Evolutionary conservation across 2,113 vertebrate genomes (phyloP).

Genomic region (Megalops atlanticus): DNA sequence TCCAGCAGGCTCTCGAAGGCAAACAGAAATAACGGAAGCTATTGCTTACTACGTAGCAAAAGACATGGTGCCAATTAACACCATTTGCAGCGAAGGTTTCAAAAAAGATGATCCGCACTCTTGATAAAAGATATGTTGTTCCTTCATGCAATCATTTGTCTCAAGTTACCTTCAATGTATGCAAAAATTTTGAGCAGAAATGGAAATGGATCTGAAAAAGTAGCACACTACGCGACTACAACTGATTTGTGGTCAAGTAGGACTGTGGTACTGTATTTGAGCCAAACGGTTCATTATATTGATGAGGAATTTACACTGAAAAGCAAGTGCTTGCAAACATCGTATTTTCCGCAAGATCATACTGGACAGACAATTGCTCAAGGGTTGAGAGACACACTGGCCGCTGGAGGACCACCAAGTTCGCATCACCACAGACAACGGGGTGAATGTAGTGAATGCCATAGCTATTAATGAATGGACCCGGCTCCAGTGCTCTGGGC

Average conservation of each 20-base stretch:
- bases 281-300: conserved; percentile 9
- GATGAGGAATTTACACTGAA: not conserved
- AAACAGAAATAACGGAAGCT: not conserved
- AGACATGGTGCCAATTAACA: not conserved
- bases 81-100: not conserved
- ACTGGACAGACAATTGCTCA: not conserved
- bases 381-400: not conserved
- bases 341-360: conserved; percentile 1
- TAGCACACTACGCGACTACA: not conserved
- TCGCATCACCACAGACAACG: no score
- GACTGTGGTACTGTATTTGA: conserved; percentile 16
- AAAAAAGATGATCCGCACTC: not conserved
- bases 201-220: conserved; percentile 3
- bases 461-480: conserved; percentile 4
- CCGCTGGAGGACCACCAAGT: not conserved
- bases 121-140: not conserved
- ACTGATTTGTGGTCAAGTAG: conserved; percentile 26
- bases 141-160: conserved; percentile 14
- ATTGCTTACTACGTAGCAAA: not conserved
- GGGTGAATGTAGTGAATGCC: conserved; percentile 11
- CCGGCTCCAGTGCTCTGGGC: conserved; percentile 27
- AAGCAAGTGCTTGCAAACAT: not conserved
- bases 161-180: conserved; percentile 7
- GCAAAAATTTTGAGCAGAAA: not conserved
- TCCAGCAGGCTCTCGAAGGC: not conserved